Evolutionary conservation across 2,888 invertebrate genomes (phyloP).

Genomic region (Tenthredo amoena): DNA sequence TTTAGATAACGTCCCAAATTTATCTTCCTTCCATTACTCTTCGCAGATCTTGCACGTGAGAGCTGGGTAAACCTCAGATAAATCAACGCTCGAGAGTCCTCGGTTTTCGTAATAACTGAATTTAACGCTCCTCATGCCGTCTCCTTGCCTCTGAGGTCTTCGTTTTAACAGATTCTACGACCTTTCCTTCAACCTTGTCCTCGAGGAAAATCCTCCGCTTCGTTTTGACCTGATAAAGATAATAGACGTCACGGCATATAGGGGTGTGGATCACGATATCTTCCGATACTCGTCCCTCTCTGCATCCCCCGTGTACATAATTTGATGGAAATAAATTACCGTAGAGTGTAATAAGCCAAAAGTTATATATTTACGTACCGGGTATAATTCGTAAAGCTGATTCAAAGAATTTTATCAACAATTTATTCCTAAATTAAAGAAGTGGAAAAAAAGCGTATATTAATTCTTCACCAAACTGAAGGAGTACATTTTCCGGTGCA

Average conservation of each 20-base stretch:
- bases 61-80: constrained; percentile 50
- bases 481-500: neutral
- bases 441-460: neutral
- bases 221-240: constrained; percentile 10
- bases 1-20: constrained; percentile 33
- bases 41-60: constrained; percentile 47
- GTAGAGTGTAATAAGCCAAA: neutral
- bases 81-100: constrained; percentile 47
- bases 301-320: neutral
- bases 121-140: constrained; percentile 27
- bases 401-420: neutral
- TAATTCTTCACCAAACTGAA: neutral
- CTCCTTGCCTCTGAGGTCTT: neutral
- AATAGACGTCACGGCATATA: constrained; percentile 1
- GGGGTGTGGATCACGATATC: neutral
- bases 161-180: constrained; percentile 21
- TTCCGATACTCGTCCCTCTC: neutral
- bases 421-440: neutral
- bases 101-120: constrained; percentile 48
- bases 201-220: neutral
- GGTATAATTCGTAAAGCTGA: neutral
- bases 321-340: neutral
- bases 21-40: constrained; percentile 48
- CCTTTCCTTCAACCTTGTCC: constrained; percentile 25
- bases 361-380: neutral